Conservation (phyloP, 2,888 invertebrate genomes). For the Oscheius sp. region DNA sequence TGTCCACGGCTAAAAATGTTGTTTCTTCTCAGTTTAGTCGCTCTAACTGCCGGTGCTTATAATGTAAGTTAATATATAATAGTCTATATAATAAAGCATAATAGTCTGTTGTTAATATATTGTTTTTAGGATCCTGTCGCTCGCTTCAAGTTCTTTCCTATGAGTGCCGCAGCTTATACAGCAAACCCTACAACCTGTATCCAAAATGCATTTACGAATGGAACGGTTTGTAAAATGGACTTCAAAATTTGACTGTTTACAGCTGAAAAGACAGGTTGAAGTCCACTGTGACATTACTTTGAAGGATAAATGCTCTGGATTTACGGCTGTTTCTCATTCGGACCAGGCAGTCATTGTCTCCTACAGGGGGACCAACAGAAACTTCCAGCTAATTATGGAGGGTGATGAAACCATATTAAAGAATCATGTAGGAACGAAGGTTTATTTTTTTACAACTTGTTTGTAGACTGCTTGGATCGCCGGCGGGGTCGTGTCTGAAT, state of each 20-base stretch:
- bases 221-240: neutral
- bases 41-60: slow-evolving; percentile 10
- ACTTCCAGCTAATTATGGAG: slow-evolving; percentile 53
- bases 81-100: neutral
- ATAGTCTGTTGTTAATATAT: too few species aligned
- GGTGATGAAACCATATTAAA: slow-evolving; percentile 46
- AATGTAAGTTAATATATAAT: too few species aligned
- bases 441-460: too few species aligned
- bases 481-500: slow-evolving; percentile 53
- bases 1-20: too few species aligned
- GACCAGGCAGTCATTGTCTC: slow-evolving; percentile 50
- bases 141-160: slow-evolving; percentile 2
- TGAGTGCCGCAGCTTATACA: slow-evolving; percentile 20
- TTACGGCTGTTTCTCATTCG: slow-evolving; percentile 42
- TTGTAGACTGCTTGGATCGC: slow-evolving; percentile 49
- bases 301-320: slow-evolving; percentile 40
- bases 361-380: slow-evolving; percentile 48
- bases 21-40: slow-evolving; percentile 12
- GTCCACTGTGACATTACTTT: slow-evolving; percentile 21
- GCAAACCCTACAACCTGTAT: slow-evolving; percentile 3
- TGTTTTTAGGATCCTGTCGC: slow-evolving; percentile 3
- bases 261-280: slow-evolving; percentile 18
- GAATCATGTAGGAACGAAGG: slow-evolving; percentile 45
- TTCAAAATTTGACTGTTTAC: neutral
- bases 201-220: neutral